Evolutionary conservation across 2,888 invertebrate genomes (phyloP), one percentile per base, ranked within the genome.

Genomic region (Oasisia sp.): DNA sequence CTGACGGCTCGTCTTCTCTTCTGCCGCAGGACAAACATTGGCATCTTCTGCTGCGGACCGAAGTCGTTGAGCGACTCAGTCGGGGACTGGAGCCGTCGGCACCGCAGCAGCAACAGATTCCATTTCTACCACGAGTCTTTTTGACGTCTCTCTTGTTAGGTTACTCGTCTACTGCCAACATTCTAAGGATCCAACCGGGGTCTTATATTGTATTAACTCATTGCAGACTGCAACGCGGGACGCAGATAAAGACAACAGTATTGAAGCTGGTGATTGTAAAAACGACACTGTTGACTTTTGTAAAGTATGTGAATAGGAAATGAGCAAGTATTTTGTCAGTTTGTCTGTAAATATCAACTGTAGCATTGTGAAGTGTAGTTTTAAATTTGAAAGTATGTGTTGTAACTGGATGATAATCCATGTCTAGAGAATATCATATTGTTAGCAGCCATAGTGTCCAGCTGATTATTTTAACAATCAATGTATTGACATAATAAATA

Each of bases 101-200:
- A 74, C 74, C 27, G 74, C n/a, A 19, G 27, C 74, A 74, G 74
- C 74, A 7, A 14, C 27, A 74, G 74, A 74, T 19, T 74, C 74
- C 74, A 74, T 27, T 74, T 74, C 74, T 74, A 74, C 74, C 74
- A 74, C 74, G 74, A 74, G 74, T 74, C 74, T 27, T 74, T 74
- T 27, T 74, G 27, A 74, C 27, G 74, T 74, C 74, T 74, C 19
- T 74, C 74, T 27, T n/a, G 7, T n/a, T 74, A 74, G 74, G 74
- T 27, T 50, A 50, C 50, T 50, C 74, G 27, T 74, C n/a, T 74
- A 74, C 74, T 74, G 74, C 74, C 74, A 74, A 74, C 74, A 74
- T 74, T 74, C 74, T 74, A 74, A 0, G 74, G 74, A 74, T n/a
- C 74, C 19, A 74, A 7, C 74, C 27, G n/a, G 74, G 74, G n/a